Evolutionary conservation across 2,113 vertebrate genomes (phyloP), one percentile per base, ranked within the genome.

Genomic region (Rallus limicola): DNA sequence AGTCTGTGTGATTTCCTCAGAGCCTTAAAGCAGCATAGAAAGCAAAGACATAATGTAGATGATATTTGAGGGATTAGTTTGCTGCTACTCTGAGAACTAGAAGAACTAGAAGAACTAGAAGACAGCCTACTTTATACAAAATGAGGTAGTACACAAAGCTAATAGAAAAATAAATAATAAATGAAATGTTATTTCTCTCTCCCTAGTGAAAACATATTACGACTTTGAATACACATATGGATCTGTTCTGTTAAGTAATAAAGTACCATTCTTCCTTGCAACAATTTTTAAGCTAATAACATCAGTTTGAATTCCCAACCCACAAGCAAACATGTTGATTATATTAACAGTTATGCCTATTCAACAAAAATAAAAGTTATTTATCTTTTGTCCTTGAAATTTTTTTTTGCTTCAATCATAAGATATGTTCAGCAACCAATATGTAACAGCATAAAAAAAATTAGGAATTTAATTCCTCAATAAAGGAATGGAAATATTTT

Each of bases 161-260:
- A 93, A 85, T 74, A 78, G 84, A 88, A 95, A 93, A 93, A 78
- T 85, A 95, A 91, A 96, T 91, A 86, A 86, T 92, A 93, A 95
- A 96, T 86, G 53, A 79, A 85, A 91, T 29, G 34, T 33, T 91
- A 56, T 82, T 94, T 93, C 55, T 92, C 44, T 81, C 71, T 68
- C 69, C 36, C 64, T 68, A 70, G 42, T 28, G 68, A 71, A 95
- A 92, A 88, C 69, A 55, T 62, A 59, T 65, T 44, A 31, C 40
- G 56, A 78, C 46, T 84, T 79, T 8, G 33, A 95, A 83, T 31
- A 78, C 58, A 81, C 21, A 28, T 44, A 34, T 36, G 33, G 60
- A 65, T 90, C n/a, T 56, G 31, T 26, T 86, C 69, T 72, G 28
- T 65, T 70, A 92, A 92, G 59, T 74, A 92, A 72, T 65, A 70